Base-by-base conservation (phyloP, 64 coral and sea anemone genomes). In the Actinia tenebrosa region DNA sequence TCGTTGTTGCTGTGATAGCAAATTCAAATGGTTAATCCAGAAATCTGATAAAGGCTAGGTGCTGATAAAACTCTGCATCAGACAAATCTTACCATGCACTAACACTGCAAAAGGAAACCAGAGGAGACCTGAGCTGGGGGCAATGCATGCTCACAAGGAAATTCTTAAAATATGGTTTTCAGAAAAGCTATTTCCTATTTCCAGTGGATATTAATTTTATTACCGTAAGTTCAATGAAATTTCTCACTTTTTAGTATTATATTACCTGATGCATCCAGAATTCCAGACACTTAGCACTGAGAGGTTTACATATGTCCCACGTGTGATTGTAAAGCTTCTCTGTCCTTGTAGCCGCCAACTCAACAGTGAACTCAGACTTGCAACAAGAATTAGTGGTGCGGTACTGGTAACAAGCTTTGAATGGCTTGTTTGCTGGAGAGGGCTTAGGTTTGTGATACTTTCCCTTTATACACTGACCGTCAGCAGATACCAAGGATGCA, bases 311-410 rank as follows among this genome's bases (percentile, higher is more conserved):
- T 20, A 61, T 45, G 53, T 92, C 84, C 90, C 90, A 92, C 0
- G 90, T 87, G 80, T 92, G 90, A 37, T 92, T 92, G 85, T 92
- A 92, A 25, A 87, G 62, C 15, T 92, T 87, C 2, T 53, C 55
- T 7, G 90, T 83, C 53, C 86, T 79, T 9, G 86, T 83, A 17
- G 56, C 78, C 1, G 52, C 46, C 16, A 92, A 55, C 60, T 92
- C 85, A 3, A 75, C 90, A 1, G 90, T 92, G 60, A 92, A 92
- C 3, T 55, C 78, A 4, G 84, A 61, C 2, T 26, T 92, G 22
- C 90, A 92, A 44, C 90, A 92, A 56, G 43, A 44, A 25, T 52
- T 87, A 13, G 3, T 75, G 0, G 82, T 42, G 26, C 37, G 44
- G 78, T 87, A 92, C 15, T 62, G 85, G 81, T 83, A 44, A 22